phyloP scores from a whole-genome alignment of 2,797 vertebrate genomes.

The Notoglanidium macrostoma region DNA sequence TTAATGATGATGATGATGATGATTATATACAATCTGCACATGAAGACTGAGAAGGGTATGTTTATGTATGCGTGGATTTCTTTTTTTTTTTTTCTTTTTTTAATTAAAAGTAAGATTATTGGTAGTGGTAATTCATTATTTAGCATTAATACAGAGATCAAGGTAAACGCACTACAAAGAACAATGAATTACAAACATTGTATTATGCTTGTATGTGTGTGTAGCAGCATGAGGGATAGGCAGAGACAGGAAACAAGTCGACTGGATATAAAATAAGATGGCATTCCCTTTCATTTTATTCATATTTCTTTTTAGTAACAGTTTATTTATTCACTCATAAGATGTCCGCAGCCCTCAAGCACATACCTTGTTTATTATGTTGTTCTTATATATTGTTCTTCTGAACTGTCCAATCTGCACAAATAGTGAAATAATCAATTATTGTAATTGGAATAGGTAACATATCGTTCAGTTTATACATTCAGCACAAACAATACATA shows the following conservation, averaged over 20 bases:
- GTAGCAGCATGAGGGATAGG: background rate
- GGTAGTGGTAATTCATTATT: background rate
- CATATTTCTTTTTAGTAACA: background rate
- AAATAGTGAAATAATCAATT: background rate
- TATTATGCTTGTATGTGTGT: conserved; percentile 3
- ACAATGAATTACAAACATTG: background rate
- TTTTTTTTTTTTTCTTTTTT: background rate
- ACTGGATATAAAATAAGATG: conserved; percentile 82
- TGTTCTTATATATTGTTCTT: background rate
- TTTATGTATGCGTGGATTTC: background rate
- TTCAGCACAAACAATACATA: background rate
- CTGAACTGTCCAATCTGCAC: background rate
- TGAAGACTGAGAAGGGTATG: background rate
- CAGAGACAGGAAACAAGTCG: conserved; percentile 56
- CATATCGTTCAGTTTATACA: background rate
- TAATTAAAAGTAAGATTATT: background rate
- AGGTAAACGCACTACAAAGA: background rate
- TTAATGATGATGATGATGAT: background rate
- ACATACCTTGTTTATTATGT: background rate
- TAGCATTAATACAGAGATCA: background rate
- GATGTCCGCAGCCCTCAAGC: background rate
- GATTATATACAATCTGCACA: background rate
- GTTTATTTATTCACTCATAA: background rate
- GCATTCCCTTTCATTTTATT: conserved; percentile 71
- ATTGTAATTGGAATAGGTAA: background rate